Evolutionary conservation across 1,140 invertebrate genomes (phyloP), one percentile per base, ranked within the genome.

Genomic region (Ruditapes philippinarum): DNA sequence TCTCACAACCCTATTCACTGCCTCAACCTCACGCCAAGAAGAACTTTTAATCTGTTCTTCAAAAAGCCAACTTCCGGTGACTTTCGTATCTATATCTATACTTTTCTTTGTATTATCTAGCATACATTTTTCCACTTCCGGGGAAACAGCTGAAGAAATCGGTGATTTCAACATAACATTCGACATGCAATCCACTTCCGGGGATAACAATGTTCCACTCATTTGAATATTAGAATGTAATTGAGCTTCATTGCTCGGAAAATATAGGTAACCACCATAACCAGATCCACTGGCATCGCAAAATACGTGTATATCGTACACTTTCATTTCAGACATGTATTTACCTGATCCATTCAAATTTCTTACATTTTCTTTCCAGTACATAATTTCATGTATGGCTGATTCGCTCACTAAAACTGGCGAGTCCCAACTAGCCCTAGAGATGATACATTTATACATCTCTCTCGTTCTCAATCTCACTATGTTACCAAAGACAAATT

Each of bases 401-500:
- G 40, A 45, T 0, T 12, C 22, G 22, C 31, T 90, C 3, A 84
- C 31, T 28, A 31, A 49, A 4, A 91, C 33, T 9, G 17, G 31
- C 22, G 62, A 57, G n/a, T 85, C 83, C 80, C 90, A 89, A n/a
- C 70, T 81, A 1, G 82, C 74, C 49, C 86, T 45, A 0, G 9
- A 1, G 49, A 68, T 40, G n/a, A 91, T 62, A 70, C 83, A 87
- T 28, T 62, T 54, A 51, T 89, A 87, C 25, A 91, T 51, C 76
- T 82, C 60, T 38, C 83, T 89, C 12, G 88, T 83, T 14, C 38
- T 79, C 5, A 38, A 25, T 33, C 60, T 11, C n/a, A 88, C 84
- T 36, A 65, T 22, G 25, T 74, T 45, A 17, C 87, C 86, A 19
- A 91, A 40, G 12, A 89, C 88, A 9, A 14, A 54, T 31, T 87